Evolutionary conservation across 2,113 vertebrate genomes (phyloP).

Genomic region (Sinocyclocheilus anophthalmus): DNA sequence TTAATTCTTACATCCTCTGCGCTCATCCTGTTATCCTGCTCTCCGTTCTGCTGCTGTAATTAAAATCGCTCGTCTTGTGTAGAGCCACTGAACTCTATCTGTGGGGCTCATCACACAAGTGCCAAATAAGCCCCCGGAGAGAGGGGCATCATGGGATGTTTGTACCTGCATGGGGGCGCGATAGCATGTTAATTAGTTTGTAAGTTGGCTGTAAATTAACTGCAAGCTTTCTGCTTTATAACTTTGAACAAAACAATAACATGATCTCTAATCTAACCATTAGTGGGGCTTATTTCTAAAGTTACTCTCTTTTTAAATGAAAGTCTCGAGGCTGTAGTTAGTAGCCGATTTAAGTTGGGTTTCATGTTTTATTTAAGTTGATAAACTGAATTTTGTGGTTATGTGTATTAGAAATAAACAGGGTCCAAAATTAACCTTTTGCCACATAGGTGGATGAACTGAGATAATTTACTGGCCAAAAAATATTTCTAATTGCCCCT

Average conservation of each 20-base stretch:
- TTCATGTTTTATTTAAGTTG: background rate
- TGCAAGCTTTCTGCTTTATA: conserved; percentile 25
- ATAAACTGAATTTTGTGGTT: background rate
- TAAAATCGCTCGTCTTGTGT: conserved; percentile 42
- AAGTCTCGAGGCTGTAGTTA: conserved; percentile 7
- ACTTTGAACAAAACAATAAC: background rate
- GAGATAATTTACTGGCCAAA: background rate
- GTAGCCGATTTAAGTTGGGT: background rate
- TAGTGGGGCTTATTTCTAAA: background rate
- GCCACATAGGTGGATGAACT: background rate
- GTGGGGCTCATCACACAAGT: conserved; percentile 58
- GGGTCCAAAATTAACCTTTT: background rate
- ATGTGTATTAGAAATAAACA: background rate
- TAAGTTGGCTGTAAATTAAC: conserved; percentile 38
- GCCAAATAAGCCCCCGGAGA: conserved; percentile 60
- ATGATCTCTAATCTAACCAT: background rate
- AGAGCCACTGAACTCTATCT: conserved; percentile 41
- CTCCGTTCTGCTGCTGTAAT: conserved; percentile 43
- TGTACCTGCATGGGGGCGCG: conserved; percentile 63
- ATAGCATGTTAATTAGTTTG: conserved; percentile 52
- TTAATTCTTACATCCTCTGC: conserved; percentile 29
- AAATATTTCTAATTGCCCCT: background rate
- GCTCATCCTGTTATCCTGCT: conserved; percentile 37
- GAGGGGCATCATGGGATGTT: conserved; percentile 58
- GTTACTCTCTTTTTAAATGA: background rate